phyloP scores from a whole-genome alignment of 1,140 invertebrate genomes.

The Limonius californicus region DNA sequence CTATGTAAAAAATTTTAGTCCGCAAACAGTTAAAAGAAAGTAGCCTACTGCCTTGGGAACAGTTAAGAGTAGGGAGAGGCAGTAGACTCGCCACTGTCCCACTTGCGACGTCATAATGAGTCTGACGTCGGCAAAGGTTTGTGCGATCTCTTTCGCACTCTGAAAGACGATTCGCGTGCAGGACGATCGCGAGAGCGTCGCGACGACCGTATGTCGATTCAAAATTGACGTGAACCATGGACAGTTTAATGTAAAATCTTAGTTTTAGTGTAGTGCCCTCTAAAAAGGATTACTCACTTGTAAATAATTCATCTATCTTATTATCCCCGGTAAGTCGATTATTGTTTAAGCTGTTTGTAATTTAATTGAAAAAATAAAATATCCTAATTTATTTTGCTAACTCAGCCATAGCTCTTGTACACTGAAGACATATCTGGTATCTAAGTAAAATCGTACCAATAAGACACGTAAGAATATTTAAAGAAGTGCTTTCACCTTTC shows the following conservation, averaged over 20 bases:
- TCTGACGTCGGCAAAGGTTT: conserved; percentile 27
- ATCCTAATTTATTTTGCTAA: no score
- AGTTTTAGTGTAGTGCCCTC: conserved; percentile 18
- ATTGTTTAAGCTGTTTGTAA: no score
- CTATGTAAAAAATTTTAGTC: not conserved
- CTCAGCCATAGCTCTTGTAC: no score
- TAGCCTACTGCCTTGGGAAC: conserved; percentile 36
- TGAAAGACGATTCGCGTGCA: conserved; percentile 20
- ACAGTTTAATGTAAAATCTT: no score
- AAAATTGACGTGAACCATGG: no score
- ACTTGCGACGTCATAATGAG: conserved; percentile 36
- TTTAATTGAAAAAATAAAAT: no score
- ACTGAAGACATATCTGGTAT: no score
- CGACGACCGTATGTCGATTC: conserved; percentile 24
- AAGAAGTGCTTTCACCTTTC: not conserved
- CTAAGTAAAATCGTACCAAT: no score
- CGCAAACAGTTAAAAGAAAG: conserved; percentile 31
- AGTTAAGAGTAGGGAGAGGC: conserved; percentile 28
- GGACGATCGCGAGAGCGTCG: conserved; percentile 16
- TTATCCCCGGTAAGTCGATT: no score
- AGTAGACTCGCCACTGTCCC: conserved; percentile 27
- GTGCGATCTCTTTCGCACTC: conserved; percentile 18
- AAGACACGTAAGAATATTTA: no score
- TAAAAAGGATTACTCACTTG: not conserved
- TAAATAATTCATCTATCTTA: not conserved